Evolutionary conservation across 2,113 vertebrate genomes (phyloP), one percentile per base, ranked within the genome.

Genomic region (Aramus guarauna): DNA sequence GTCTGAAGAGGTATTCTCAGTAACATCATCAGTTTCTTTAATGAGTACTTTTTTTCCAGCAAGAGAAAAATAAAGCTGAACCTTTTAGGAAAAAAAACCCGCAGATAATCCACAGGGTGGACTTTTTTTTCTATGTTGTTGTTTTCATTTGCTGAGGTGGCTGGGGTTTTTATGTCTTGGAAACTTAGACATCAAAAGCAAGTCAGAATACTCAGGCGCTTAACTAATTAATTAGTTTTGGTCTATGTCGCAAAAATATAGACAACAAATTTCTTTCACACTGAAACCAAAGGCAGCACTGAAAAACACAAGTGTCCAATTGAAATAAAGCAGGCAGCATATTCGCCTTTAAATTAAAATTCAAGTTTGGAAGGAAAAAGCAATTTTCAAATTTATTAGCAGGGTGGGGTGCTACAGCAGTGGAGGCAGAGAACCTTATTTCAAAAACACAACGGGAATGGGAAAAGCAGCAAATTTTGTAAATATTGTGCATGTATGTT

Each of bases 361-460:
- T 85, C 36, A 62, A 9, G 14, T 59, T 90, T 50, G 62, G 74
- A 67, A 79, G n/a, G 26, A 81, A 93, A 91, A 87, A 76, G 6
- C 6, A 12, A 37, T 62, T 92, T 91, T 87, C n/a, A 67, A 73
- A 55, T 73, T 94, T 80, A 66, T 76, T 91, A 76, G 18, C 43
- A 56, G 18, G n/a, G 14, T 64, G 34, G n/a, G 60, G 84, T 83
- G 18, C 39, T 83, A 10, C 10, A 21, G 34, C 73, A 79, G 76
- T 81, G 32, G 52, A 93, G 84, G 79, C 43, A 91, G 81, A 96
- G 91, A 95, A 87, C 47, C 19, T 56, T 96, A 92, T 95, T 98
- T 97, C 77, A 74, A 95, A 97, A 98, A 96, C 78, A 96, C 60
- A 92, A 34, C 32, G 69, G 85, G 81, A 97, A 95, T 93, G 71